Evolutionary conservation across 2,113 vertebrate genomes (phyloP).

Genomic region (Megaptera novaeangliae): DNA sequence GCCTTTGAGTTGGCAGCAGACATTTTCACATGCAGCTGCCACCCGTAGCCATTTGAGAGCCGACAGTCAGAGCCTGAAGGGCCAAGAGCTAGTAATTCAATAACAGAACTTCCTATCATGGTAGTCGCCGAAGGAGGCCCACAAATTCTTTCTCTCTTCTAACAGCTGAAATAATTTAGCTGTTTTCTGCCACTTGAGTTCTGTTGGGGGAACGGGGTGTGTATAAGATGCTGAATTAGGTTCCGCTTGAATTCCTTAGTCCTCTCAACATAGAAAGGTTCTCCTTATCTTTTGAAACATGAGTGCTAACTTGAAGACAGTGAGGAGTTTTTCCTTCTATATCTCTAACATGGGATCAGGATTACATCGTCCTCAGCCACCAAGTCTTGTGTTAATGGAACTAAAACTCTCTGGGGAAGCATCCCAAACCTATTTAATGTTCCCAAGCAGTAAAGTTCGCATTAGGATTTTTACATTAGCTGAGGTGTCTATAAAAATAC

Average conservation of each 20-base stretch:
- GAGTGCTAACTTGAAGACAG: conserved; percentile 49
- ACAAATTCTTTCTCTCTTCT: background rate
- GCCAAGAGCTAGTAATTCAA: background rate
- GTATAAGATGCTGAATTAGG: conserved; percentile 18
- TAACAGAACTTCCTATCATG: background rate
- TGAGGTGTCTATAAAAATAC: conserved; percentile 42
- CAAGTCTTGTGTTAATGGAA: conserved; percentile 62
- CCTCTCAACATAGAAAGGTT: background rate
- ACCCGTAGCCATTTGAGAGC: background rate
- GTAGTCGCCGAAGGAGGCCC: background rate
- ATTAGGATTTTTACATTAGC: conserved; percentile 37
- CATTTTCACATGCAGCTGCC: background rate
- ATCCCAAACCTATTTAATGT: conserved; percentile 34
- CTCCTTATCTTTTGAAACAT: conserved; percentile 57
- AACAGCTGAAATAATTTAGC: background rate
- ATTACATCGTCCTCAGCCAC: conserved; percentile 44
- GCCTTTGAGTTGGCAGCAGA: background rate
- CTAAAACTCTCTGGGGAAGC: conserved; percentile 43
- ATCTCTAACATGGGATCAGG: conserved; percentile 50
- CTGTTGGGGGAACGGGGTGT: background rate
- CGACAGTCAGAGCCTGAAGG: background rate
- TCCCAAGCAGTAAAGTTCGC: conserved; percentile 4
- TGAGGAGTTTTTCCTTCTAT: conserved; percentile 25
- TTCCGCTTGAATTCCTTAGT: conserved; percentile 20
- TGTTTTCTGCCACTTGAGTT: background rate